phyloP scores from a whole-genome alignment of 2,888 invertebrate species.

The Branchellion lobata region DNA sequence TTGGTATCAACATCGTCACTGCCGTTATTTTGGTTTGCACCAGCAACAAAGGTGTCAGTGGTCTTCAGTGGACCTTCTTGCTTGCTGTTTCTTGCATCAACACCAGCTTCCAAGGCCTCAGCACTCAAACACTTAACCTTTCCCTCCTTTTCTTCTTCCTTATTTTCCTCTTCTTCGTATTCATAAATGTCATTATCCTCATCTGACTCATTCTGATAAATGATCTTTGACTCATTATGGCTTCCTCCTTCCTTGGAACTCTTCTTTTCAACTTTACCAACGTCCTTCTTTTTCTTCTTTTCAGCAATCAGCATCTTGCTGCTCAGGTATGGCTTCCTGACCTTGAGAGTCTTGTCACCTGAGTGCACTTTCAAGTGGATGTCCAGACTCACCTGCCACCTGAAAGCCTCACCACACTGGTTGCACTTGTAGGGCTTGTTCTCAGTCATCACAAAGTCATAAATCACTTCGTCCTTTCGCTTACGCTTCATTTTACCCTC shows the following conservation, averaged over 20 bases:
- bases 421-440: conserved; percentile 48
- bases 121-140: too few relatives aligned
- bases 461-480: conserved; percentile 29
- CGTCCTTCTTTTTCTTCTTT: not conserved
- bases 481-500: conserved; percentile 20
- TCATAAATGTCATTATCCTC: conserved; percentile 11
- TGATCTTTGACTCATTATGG: not conserved
- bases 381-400: conserved; percentile 49
- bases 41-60: too few relatives aligned
- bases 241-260: not conserved
- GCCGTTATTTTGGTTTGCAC: too few relatives aligned
- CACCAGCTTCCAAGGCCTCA: too few relatives aligned
- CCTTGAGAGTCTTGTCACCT: conserved; percentile 28
- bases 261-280: not conserved
- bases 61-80: too few relatives aligned
- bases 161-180: not conserved
- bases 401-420: conserved; percentile 45
- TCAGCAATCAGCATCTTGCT: not conserved
- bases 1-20: too few relatives aligned
- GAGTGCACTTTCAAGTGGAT: conserved; percentile 46
- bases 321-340: conserved; percentile 27
- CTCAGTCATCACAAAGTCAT: conserved; percentile 49
- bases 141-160: too few relatives aligned
- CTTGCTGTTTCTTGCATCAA: too few relatives aligned
- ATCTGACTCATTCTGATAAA: conserved; percentile 22